Conservation (phyloP, 2,797 vertebrate genomes). For the Galagoides demidoff region DNA sequence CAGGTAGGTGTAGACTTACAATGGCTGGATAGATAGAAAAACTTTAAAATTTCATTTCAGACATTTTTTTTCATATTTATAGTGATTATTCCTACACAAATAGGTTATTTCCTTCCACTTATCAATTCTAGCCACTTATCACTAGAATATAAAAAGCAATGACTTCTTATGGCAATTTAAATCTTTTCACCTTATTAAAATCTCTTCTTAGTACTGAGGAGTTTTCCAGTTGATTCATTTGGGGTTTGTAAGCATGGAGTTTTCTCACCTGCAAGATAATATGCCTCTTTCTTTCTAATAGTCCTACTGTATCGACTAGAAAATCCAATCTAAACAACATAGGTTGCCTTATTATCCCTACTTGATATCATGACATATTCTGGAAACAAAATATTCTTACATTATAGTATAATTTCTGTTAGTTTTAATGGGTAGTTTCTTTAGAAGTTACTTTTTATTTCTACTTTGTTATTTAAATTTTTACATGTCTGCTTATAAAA, state of each 20-base stretch:
- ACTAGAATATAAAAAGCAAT: neutral
- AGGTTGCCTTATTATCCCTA: neutral
- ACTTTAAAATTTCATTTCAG: constrained; percentile 2
- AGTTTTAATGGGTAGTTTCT: neutral
- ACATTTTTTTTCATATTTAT: constrained; percentile 4
- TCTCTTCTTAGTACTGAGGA: neutral
- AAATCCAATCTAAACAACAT: neutral
- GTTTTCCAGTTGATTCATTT: neutral
- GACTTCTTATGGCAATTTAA: neutral
- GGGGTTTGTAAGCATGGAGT: neutral
- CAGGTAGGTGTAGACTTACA: neutral
- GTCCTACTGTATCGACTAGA: neutral
- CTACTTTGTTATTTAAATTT: neutral
- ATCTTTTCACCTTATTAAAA: constrained; percentile 26
- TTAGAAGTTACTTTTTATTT: constrained; percentile 13
- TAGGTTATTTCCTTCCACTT: neutral
- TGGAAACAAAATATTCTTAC: neutral
- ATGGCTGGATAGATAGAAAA: neutral
- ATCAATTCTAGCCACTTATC: neutral
- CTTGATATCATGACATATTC: neutral
- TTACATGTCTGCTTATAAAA: constrained; percentile 2
- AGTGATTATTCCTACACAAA: neutral
- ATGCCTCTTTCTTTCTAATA: neutral
- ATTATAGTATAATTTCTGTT: neutral
- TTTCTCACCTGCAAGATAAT: neutral